Evolutionary conservation across 2,113 vertebrate species (phyloP).

Genomic region (Nothobranchius kuhntae): DNA sequence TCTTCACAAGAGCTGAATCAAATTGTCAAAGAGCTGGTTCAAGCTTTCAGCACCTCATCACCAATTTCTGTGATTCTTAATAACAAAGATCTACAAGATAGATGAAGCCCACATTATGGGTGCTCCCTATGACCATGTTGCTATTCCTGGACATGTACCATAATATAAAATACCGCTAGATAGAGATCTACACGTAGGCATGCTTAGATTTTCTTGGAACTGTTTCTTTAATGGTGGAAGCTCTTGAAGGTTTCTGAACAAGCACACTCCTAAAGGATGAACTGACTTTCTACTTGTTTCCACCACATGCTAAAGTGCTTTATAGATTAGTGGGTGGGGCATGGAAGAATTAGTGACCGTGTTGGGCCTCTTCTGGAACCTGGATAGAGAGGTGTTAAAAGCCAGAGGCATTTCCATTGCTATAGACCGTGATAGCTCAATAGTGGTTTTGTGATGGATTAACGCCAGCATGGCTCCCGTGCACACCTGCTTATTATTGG

Average conservation of each 20-base stretch:
- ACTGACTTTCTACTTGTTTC: slow-evolving; percentile 1
- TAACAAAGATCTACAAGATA: background rate
- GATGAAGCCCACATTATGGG: background rate
- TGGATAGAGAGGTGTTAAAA: too few species aligned
- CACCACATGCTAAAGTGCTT: background rate
- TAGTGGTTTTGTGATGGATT: too few species aligned
- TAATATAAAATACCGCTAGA: background rate
- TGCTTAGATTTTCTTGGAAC: background rate
- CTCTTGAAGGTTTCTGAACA: background rate
- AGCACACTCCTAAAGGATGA: background rate
- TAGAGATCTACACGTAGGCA: background rate
- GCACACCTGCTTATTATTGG: too few species aligned
- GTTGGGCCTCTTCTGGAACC: background rate
- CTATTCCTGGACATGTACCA: background rate
- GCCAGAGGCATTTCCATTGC: too few species aligned
- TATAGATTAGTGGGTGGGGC: background rate
- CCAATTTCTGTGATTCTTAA: background rate
- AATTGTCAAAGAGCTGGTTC: too few species aligned
- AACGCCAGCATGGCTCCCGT: too few species aligned
- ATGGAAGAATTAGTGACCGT: background rate
- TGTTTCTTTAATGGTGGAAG: too few species aligned
- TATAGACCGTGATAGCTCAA: too few species aligned
- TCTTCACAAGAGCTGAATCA: too few species aligned
- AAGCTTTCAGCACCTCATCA: too few species aligned
- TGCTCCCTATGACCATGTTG: background rate